A percentile compares a stretch with the other conserved stretches of the same genome.
These are phyloP conservation scores for Microctenopoma steveboyesi DNA, from an alignment of 2,797 vertebrate species.

Conservation along the genomic window DNA sequence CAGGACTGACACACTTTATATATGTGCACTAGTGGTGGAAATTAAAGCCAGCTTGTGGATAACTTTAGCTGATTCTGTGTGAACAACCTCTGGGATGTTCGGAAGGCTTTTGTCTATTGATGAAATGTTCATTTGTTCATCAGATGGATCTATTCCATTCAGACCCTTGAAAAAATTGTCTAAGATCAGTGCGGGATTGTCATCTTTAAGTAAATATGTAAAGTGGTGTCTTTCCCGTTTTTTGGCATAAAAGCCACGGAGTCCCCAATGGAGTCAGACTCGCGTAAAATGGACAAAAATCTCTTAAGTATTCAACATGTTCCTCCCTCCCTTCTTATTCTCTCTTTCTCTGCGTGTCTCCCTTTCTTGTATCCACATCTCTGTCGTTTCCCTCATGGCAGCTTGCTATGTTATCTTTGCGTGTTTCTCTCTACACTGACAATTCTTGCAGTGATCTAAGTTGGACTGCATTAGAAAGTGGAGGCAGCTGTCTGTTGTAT, in stretches of 20 bases:
- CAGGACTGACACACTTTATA: constrained; percentile 74
- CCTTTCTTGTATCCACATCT: constrained; percentile 70
- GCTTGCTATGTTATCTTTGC: constrained; percentile 98
- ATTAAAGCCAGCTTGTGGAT: constrained; percentile 93
- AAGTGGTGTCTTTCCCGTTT: constrained; percentile 94
- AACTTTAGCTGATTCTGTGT: constrained; percentile 89
- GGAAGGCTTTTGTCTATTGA: constrained; percentile 90
- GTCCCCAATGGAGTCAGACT: constrained; percentile 91
- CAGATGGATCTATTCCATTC: constrained; percentile 91
- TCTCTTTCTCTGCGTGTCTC: constrained; percentile 54
- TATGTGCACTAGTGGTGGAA: constrained; percentile 87
- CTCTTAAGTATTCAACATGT: constrained; percentile 82
- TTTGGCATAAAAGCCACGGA: constrained; percentile 89
- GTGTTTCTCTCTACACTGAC: constrained; percentile 95
- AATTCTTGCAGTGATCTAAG: constrained; percentile 99
- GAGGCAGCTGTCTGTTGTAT: constrained; percentile 99
- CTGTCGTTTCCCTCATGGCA: constrained; percentile 88
- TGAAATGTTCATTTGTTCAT: constrained; percentile 92
- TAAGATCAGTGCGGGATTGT: constrained; percentile 94
- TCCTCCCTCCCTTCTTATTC: constrained; percentile 57
- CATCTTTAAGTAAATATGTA: constrained; percentile 98
- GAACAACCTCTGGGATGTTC: constrained; percentile 89
- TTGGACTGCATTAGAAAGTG: constrained; percentile 99
- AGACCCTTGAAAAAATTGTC: constrained; percentile 85
- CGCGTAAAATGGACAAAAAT: constrained; percentile 87